Evolutionary conservation across 2,113 vertebrate genomes (phyloP), one percentile per base, ranked within the genome.

Genomic region (Lepus americanus): DNA sequence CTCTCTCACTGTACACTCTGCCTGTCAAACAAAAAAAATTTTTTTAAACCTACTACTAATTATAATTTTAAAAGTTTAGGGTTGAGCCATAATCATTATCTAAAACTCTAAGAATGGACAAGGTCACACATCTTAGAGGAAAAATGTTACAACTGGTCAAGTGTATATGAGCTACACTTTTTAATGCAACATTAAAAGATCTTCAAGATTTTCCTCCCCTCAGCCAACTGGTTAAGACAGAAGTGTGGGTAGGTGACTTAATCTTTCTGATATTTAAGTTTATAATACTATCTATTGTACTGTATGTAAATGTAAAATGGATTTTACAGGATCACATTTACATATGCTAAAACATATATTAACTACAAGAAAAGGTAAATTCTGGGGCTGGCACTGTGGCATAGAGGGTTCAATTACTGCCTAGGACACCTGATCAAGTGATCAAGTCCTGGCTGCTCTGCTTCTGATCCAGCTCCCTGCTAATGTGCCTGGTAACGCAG

Each of bases 61-160:
- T 14, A 64, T 87, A 70, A 94, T 63, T 95, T 94, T 29, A 27
- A 95, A 87, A 61, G 12, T 69, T 66, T 25, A 83, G 44, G 16
- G 39, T 12, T 70, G 87, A 87, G 27, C 6, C 22, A 77, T 87
- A 80, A 87, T 85, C 33, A 73, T 94, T 55, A 55, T 49, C n/a
- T 72, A 72, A 90, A 70, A 72, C 3, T 39, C n/a, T 82, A 90
- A 72, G 27, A 72, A 53, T 11, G 25, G 22, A 81, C 25, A 86
- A 72, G 74, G 13, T 83, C 77, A 51, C 33, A 29, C 0, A 25
- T 33, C 16, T 66, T 66, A 64, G n/a, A 69, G 77, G 49, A 83
- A 39, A 84, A 85, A 87, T 7, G 25, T 20, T 51, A 44, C 3
- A 23, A n/a, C 29, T 90, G 44, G 5, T 33, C 67, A 85, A 27